These are phyloP conservation scores for Semaprochilodus insignis DNA, from an alignment of 2,797 vertebrate species.

Conservation along the genomic window DNA sequence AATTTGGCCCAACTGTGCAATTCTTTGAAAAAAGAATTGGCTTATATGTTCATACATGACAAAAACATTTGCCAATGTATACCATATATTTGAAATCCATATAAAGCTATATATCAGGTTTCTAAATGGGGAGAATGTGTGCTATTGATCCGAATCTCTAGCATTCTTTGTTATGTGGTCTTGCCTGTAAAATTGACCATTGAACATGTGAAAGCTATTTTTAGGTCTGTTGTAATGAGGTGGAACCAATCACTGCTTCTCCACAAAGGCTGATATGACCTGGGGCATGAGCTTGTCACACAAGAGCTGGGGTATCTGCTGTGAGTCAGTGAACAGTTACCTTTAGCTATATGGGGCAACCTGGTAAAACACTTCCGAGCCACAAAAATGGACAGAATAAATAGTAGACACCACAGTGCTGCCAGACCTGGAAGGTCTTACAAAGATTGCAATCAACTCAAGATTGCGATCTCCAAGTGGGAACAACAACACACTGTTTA, in stretches of 20 bases:
- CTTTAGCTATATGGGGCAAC: neutral
- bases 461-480: neutral
- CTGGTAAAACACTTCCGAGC: neutral
- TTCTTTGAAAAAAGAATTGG: too few species aligned
- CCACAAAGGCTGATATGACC: slow-evolving; percentile 25
- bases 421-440: neutral
- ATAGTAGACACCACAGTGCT: neutral
- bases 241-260: slow-evolving; percentile 78
- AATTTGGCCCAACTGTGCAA: too few species aligned
- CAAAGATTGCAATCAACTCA: neutral
- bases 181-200: neutral
- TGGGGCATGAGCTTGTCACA: neutral
- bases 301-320: slow-evolving; percentile 45
- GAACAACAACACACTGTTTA: neutral
- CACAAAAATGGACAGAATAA: too few species aligned
- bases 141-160: neutral
- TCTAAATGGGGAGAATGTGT: neutral
- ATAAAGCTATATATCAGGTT: too few species aligned
- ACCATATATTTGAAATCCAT: too few species aligned
- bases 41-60: too few species aligned
- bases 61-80: too few species aligned
- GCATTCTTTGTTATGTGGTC: neutral
- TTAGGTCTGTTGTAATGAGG: slow-evolving; percentile 79
- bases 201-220: slow-evolving; percentile 66
- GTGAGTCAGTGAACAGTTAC: slow-evolving; percentile 26